These are phyloP conservation scores for Yoshiicerus persimilis DNA, from an alignment of 1,140 invertebrate species.

Conservation along the genomic window DNA sequence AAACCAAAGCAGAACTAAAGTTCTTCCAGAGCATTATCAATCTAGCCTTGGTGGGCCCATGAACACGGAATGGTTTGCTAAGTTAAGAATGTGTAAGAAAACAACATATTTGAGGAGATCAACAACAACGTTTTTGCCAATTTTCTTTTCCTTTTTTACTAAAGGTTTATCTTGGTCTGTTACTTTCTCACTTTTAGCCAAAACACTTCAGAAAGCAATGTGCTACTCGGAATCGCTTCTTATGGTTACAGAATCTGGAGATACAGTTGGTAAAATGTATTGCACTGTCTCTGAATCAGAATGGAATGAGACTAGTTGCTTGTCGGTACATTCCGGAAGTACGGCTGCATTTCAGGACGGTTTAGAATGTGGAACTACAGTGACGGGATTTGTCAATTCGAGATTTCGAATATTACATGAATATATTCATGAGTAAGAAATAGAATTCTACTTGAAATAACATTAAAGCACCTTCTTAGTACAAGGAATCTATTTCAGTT, in stretches of 20 bases:
- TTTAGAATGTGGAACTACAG: constrained; percentile 33
- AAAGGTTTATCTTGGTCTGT: too few relatives aligned
- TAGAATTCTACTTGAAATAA: neutral
- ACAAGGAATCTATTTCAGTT: neutral
- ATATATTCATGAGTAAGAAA: constrained; percentile 37
- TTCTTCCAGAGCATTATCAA: neutral
- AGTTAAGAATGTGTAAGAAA: neutral
- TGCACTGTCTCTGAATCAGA: constrained; percentile 3
- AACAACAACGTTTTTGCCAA: too few relatives aligned
- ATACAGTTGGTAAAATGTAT: constrained; percentile 40
- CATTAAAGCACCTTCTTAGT: neutral
- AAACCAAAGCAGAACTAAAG: neutral
- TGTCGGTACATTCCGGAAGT: constrained; percentile 37
- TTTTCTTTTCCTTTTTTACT: neutral
- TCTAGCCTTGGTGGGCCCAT: neutral
- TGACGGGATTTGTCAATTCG: constrained; percentile 33
- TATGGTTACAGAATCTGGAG: constrained; percentile 33
- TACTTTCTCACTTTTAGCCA: too few relatives aligned
- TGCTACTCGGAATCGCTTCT: constrained; percentile 38
- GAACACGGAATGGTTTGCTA: neutral
- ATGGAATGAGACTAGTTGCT: constrained; percentile 13
- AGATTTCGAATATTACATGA: constrained; percentile 39
- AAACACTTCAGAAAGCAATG: constrained; percentile 17
- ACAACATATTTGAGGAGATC: neutral
- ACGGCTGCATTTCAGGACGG: constrained; percentile 18